Evolutionary conservation across 2,797 vertebrate species (phyloP), one percentile per base, ranked within the genome.

Genomic region (Neomorphus geoffroyi): DNA sequence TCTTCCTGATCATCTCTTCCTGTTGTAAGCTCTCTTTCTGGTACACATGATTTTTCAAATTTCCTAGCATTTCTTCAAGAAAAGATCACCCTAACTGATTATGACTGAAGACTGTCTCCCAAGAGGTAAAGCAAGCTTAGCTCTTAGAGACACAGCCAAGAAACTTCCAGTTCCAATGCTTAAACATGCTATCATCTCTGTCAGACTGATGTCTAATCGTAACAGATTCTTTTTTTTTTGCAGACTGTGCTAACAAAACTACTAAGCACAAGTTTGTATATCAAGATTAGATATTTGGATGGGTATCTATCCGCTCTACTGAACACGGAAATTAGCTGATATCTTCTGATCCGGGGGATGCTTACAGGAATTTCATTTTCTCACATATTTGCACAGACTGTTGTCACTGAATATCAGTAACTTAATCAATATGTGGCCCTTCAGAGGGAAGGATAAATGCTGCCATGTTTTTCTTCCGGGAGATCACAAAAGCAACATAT

Each of bases 121-220:
- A 32, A 53, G 61, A 1, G 32, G 11, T 53, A 28, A 87, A 70
- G 26, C 23, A 24, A 9, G 46, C 24, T 48, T 48, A 70, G 18
- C 10, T 37, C 37, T 54, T 75, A 57, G 53, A 83, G 33, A 32
- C 16, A 77, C 0, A 7, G 41, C 4, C 37, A 78, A 64, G 30
- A 72, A 78, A 71, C 2, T 18, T 77, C 18, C 11, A 18, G 10
- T 69, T 83, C 39, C 48, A 33, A 19, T 23, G 21, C 56, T 84
- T 58, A 84, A 81, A 33, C 0, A 1, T 0, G 0, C 17, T 45
- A 14, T 16, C 0, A 0, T 13, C 18, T 78, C 37, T 56, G 54
- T 43, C 24, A 11, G 22, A 41, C 37, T 3, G 8, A 65, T 13
- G 15, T 8, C 28, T 43, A 43, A 54, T 7, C 22, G 11, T 7